A percentile compares a stretch with the other conserved stretches of the same genome.
Evolutionary conservation across 1,140 invertebrate species (phyloP).

Genomic region (Trichogramma pretiosum): DNA sequence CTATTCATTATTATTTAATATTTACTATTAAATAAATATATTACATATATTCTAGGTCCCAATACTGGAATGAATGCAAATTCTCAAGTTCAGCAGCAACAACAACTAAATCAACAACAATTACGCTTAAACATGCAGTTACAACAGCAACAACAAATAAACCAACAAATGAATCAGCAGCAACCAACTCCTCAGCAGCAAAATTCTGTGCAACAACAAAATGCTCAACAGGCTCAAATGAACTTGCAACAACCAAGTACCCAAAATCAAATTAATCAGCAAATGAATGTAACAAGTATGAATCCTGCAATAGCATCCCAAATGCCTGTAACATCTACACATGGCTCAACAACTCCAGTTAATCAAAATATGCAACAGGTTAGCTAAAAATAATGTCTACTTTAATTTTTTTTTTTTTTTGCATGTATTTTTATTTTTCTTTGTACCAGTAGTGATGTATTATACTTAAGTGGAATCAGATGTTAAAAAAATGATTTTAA

Average conservation of each 20-base stretch:
- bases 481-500: no score
- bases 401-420: background rate
- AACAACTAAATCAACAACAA: conserved; percentile 36
- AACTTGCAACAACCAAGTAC: conserved; percentile 28
- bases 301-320: conserved; percentile 34
- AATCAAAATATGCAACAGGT: no score
- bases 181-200: conserved; percentile 38
- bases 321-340: conserved; percentile 32
- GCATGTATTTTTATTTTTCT: conserved; percentile 6
- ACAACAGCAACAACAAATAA: conserved; percentile 41
- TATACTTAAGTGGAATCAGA: no score
- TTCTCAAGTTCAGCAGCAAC: conserved; percentile 36
- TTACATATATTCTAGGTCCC: conserved; percentile 19
- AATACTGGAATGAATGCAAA: conserved; percentile 38
- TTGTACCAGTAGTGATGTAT: conserved; percentile 28
- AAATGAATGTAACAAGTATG: conserved; percentile 34
- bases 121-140: conserved; percentile 40
- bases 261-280: conserved; percentile 29
- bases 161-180: conserved; percentile 33
- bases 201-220: conserved; percentile 31
- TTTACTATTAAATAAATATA: background rate
- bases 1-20: background rate
- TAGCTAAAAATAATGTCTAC: no score
- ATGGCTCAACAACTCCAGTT: conserved; percentile 34
- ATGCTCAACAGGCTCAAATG: conserved; percentile 40